A percentile compares a stretch with the other conserved stretches of the same genome.
These are phyloP conservation scores for Aramus guarauna DNA, from an alignment of 2,113 vertebrate genomes.

Conservation along the genomic window DNA sequence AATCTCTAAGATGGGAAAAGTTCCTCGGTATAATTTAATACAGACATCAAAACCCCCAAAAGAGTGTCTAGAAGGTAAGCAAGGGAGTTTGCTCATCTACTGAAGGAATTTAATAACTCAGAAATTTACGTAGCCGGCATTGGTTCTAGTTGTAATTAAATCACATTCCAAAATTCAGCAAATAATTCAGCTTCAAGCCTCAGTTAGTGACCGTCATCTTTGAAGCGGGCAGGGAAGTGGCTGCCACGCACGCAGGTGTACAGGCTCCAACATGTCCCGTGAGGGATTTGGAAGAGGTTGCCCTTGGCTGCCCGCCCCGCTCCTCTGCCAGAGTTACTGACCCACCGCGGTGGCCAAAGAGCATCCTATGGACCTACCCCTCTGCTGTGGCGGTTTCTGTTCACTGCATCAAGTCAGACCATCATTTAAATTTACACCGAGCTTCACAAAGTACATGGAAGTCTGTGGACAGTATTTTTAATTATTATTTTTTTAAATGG, in stretches of 20 bases:
- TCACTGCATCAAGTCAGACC: background rate
- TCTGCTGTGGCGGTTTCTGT: background rate
- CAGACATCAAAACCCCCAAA: background rate
- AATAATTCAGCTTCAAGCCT: background rate
- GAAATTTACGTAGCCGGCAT: background rate
- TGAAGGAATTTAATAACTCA: background rate
- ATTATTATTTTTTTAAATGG: background rate
- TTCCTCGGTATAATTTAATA: background rate
- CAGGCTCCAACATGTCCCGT: background rate
- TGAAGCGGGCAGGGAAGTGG: background rate
- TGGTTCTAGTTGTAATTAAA: background rate
- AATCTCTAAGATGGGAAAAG: background rate
- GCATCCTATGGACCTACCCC: background rate
- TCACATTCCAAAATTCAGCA: background rate
- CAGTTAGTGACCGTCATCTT: background rate
- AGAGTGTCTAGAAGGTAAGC: background rate
- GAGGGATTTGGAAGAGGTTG: background rate
- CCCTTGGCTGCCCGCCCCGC: background rate
- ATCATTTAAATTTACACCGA: background rate
- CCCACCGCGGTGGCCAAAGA: background rate
- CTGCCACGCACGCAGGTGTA: background rate
- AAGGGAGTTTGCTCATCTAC: background rate
- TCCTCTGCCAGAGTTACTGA: background rate
- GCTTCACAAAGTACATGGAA: background rate
- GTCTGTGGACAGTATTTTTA: background rate